A percentile compares a stretch with the other conserved stretches of the same genome.
These are phyloP conservation scores for Ennomos quercinarius DNA, from an alignment of 2,888 invertebrate species.

Conservation along the genomic window DNA sequence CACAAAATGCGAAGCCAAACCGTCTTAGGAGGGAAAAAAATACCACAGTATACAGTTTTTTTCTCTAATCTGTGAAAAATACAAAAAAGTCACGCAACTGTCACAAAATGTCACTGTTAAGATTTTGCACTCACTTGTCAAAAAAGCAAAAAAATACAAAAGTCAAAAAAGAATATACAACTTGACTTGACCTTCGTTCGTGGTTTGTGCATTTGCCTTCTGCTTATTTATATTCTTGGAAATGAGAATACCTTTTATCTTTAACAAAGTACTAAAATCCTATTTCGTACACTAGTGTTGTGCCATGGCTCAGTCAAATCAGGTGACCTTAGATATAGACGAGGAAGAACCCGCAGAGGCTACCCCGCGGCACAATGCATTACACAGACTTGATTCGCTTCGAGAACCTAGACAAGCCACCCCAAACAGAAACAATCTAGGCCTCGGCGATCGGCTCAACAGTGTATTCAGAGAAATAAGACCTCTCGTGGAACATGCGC, in stretches of 20 bases:
- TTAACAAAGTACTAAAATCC: slow-evolving; percentile 1
- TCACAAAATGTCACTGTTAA: too few relatives aligned
- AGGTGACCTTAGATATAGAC: slow-evolving; percentile 76
- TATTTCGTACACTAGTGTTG: slow-evolving; percentile 16
- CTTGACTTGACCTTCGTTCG: slow-evolving; percentile 46
- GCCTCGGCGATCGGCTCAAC: slow-evolving; percentile 75
- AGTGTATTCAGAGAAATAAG: slow-evolving; percentile 87
- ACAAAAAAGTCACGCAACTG: too few relatives aligned
- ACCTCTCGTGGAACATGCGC: slow-evolving; percentile 87
- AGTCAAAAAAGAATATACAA: too few relatives aligned
- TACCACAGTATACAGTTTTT: too few relatives aligned
- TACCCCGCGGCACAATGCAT: slow-evolving; percentile 60
- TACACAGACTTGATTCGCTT: slow-evolving; percentile 66
- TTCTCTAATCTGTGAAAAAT: too few relatives aligned
- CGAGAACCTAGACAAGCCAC: slow-evolving; percentile 59
- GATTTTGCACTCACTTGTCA: slow-evolving; percentile 24
- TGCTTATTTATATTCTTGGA: slow-evolving; percentile 51
- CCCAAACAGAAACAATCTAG: slow-evolving; percentile 66
- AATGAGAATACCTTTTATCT: slow-evolving; percentile 36
- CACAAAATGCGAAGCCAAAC: too few relatives aligned
- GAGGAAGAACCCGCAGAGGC: slow-evolving; percentile 64
- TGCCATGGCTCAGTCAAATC: slow-evolving; percentile 73
- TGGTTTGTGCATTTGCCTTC: background rate
- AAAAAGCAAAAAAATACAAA: slow-evolving; percentile 7
- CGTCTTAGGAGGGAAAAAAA: too few relatives aligned